phyloP scores from a whole-genome alignment of 2,797 vertebrate genomes.

The Emys orbicularis region DNA sequence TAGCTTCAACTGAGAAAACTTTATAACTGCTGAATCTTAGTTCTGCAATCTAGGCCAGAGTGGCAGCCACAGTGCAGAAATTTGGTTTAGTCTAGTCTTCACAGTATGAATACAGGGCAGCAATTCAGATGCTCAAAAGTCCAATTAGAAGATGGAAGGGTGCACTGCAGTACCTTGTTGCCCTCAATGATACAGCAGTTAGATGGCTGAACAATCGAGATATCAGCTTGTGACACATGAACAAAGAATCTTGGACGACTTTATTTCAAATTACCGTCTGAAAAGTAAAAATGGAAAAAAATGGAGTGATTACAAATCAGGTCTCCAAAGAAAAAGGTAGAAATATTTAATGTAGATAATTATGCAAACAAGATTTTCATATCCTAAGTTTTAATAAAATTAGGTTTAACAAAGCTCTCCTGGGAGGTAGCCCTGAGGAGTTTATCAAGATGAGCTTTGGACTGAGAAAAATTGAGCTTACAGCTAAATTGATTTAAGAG shows the following conservation, averaged over 20 bases:
- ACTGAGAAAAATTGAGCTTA: constrained; percentile 54
- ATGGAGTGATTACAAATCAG: constrained; percentile 53
- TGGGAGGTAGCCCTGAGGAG: constrained; percentile 59
- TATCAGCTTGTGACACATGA: not conserved
- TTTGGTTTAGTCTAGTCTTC: not conserved
- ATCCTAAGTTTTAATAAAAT: constrained; percentile 79
- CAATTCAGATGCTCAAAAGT: not conserved
- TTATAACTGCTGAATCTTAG: not conserved
- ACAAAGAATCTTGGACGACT: not conserved
- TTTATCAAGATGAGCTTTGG: constrained; percentile 76
- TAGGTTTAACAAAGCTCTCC: constrained; percentile 75
- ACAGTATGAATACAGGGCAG: not conserved
- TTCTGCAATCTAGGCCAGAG: not conserved
- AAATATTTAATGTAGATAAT: constrained; percentile 80
- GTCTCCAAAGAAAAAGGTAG: constrained; percentile 72
- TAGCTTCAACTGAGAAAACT: not conserved
- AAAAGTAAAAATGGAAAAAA: constrained; percentile 31
- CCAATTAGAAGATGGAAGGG: not conserved
- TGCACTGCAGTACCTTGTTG: not conserved
- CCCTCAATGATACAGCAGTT: not conserved
- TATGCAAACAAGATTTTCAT: constrained; percentile 79
- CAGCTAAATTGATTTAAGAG: constrained; percentile 70
- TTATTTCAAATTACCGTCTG: not conserved
- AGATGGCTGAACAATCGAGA: not conserved
- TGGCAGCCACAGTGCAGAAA: not conserved